Conservation (phyloP, 2,888 invertebrate genomes). For the Archips xylosteana region DNA sequence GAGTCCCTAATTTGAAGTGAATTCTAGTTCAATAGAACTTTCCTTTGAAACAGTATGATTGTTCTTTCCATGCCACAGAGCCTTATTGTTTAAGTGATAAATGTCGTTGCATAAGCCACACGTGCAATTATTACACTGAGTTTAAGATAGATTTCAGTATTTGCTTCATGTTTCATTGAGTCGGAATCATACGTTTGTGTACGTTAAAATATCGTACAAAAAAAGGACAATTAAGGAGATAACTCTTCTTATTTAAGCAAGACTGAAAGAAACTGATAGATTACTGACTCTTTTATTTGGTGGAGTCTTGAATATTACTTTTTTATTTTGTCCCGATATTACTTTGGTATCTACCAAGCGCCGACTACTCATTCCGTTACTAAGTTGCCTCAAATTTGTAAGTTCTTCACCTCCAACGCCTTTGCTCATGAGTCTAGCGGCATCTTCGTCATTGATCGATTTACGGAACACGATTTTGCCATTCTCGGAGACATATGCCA, state of each 20-base stretch:
- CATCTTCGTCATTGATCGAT: conserved; percentile 61
- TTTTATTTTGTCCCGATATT: conserved; percentile 57
- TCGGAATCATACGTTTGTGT: not conserved
- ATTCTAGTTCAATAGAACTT: conserved; percentile 8
- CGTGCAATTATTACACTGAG: conserved; percentile 4
- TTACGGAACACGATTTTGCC: conserved; percentile 62
- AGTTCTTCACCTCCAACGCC: conserved; percentile 11
- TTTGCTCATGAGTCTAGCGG: conserved; percentile 50
- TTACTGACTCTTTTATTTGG: conserved; percentile 64
- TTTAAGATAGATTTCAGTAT: not conserved
- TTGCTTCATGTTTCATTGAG: not conserved
- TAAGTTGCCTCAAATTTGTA: not conserved
- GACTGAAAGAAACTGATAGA: conserved; percentile 67
- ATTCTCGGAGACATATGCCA: conserved; percentile 52
- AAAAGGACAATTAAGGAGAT: conserved; percentile 9
- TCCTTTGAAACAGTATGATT: conserved; percentile 9
- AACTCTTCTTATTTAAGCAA: conserved; percentile 47
- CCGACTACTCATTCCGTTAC: not conserved
- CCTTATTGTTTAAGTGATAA: conserved; percentile 2
- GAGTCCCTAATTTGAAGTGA: not conserved
- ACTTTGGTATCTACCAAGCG: not conserved
- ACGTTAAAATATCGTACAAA: not conserved
- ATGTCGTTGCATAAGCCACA: conserved; percentile 18
- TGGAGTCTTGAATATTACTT: conserved; percentile 64
- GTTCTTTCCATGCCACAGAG: conserved; percentile 19